Evolutionary conservation across 2,113 vertebrate species (phyloP).

Genomic region (Empidonax alnorum): DNA sequence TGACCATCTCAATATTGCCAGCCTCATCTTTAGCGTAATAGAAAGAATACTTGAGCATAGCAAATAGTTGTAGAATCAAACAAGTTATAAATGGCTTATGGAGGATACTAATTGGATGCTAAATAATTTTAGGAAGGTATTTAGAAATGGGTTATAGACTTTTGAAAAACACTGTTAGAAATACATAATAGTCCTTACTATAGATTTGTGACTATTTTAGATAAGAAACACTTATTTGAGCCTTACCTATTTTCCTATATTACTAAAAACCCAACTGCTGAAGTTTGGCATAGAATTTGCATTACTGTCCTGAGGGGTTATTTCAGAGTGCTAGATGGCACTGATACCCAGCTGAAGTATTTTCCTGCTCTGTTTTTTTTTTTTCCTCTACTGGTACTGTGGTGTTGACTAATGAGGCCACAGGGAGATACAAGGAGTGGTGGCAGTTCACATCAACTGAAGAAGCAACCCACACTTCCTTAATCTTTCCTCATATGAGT

Average conservation of each 20-base stretch:
- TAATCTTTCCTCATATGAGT: neutral
- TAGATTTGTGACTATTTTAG: neutral
- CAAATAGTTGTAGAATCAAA: neutral
- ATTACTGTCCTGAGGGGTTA: neutral
- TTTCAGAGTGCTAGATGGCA: neutral
- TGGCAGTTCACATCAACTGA: neutral
- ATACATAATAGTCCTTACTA: neutral
- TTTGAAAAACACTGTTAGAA: neutral
- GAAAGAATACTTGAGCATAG: neutral
- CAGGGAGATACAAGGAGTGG: neutral
- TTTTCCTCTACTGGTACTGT: neutral
- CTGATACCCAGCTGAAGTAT: neutral
- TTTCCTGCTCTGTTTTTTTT: neutral
- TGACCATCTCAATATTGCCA: neutral
- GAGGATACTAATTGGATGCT: neutral
- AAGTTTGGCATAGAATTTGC: neutral
- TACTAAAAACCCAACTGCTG: neutral
- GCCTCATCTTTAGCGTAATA: neutral
- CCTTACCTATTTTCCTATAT: neutral
- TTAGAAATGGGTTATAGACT: neutral
- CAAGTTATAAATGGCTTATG: neutral
- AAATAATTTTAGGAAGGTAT: neutral
- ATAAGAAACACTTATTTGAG: neutral
- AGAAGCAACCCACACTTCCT: neutral
- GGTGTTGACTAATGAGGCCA: neutral